Base-by-base conservation (phyloP, 2,113 vertebrate genomes). In the Agelaius phoeniceus region DNA sequence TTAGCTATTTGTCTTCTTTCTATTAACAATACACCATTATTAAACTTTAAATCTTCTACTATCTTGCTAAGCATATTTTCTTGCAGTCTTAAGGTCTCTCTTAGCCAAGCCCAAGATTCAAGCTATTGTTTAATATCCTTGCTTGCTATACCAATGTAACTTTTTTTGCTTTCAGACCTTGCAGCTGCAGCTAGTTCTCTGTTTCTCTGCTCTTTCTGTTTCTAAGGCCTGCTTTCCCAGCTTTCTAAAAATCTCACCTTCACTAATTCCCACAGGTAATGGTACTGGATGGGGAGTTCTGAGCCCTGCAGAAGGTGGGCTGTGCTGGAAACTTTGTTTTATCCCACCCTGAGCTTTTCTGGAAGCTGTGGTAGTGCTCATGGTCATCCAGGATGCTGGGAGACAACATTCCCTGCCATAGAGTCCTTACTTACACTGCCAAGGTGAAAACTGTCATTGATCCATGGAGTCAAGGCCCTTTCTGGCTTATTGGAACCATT, bases 371-470 rank as follows among this genome's bases (percentile, higher is more conserved):
- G 10, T 14, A 5, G 15, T 3, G 35, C 48, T 87, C 54, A 24
- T 0, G 7, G 33, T 27, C 39, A 51, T 3, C 11, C 68, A 71
- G 49, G 26, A n/a, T 7, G 26, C n/a, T 87, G 63, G 16, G 33
- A 61, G 26, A 71, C 11, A 13, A 33, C 52, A 13, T 4, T 41
- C 27, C 49, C 62, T 87, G 55, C 22, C 0, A 0, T 1, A 1
- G 0, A 11, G 24, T n/a, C 46, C 58, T 16, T 28, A 6, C 3
- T 54, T 4, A 10, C 6, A 1, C 0, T 11, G 23, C 76, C 39
- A 22, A 55, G 39, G 23, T 43, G 39, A 74, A 66, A 31, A 18
- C 1, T 2, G 7, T 3, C n/a, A n/a, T n/a, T 35, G 48, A 11
- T 4, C 14, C 30, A 9, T 11, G 3, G n/a, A 14, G 2, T 15